Evolutionary conservation across 2,888 invertebrate species (phyloP).

Genomic region (Tolmerus cingulatus): DNA sequence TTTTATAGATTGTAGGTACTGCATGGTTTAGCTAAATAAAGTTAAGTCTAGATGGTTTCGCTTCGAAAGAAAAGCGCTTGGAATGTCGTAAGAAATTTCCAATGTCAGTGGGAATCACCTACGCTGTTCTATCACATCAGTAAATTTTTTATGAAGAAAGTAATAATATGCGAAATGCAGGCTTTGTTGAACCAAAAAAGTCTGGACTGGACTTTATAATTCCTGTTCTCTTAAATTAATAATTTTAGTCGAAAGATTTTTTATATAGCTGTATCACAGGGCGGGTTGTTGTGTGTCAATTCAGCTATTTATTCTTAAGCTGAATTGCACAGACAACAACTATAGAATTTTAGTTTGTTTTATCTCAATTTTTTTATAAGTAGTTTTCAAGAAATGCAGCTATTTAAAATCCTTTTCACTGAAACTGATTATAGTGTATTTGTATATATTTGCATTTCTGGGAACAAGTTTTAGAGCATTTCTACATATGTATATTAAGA

Average conservation of each 20-base stretch:
- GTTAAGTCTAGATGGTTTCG: background rate
- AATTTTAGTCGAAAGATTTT: background rate
- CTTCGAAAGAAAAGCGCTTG: background rate
- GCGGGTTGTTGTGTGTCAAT: background rate
- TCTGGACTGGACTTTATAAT: background rate
- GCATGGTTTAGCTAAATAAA: background rate
- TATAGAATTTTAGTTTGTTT: background rate
- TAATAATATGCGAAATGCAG: background rate
- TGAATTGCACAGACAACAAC: background rate
- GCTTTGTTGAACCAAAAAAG: background rate
- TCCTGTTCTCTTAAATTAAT: background rate
- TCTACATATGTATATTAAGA: background rate
- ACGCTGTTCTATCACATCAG: background rate
- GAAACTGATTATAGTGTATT: background rate
- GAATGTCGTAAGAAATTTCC: background rate
- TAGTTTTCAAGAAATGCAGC: background rate
- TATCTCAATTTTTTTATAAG: background rate
- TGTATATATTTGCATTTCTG: background rate
- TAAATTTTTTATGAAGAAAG: no score
- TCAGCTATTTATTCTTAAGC: background rate
- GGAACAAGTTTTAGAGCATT: background rate
- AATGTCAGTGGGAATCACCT: background rate
- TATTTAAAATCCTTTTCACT: background rate
- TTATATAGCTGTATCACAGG: background rate
- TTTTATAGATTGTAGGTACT: background rate